Evolutionary conservation across 2,113 vertebrate species (phyloP).

Genomic region (Hippocampus abdominalis): DNA sequence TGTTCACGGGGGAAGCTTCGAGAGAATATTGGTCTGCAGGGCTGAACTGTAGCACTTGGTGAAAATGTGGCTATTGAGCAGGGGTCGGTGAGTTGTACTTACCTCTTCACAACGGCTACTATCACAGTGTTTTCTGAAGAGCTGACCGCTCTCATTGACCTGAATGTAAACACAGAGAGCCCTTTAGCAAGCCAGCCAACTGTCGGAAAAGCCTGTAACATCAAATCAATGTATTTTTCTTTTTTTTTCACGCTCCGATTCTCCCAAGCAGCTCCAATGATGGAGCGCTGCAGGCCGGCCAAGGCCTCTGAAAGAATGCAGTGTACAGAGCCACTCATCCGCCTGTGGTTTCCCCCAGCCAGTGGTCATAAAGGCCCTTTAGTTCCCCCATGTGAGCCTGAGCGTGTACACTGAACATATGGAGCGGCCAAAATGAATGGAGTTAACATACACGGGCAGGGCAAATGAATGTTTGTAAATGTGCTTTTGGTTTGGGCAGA

Average conservation of each 20-base stretch:
- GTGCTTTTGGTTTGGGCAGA: constrained; percentile 66
- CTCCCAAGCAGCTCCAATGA: constrained; percentile 60
- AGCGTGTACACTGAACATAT: constrained; percentile 67
- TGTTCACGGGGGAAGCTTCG: too few species aligned
- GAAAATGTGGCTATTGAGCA: constrained; percentile 1
- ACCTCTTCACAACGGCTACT: constrained; percentile 91
- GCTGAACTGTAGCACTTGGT: background rate
- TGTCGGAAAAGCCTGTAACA: constrained; percentile 56
- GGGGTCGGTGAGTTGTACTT: constrained; percentile 38
- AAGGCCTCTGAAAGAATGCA: constrained; percentile 70
- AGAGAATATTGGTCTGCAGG: background rate
- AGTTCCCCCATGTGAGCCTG: constrained; percentile 52
- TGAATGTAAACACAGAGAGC: constrained; percentile 72
- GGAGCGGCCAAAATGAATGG: constrained; percentile 70
- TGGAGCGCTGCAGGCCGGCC: constrained; percentile 54
- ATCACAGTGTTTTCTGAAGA: constrained; percentile 92
- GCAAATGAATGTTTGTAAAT: constrained; percentile 70
- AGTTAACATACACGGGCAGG: constrained; percentile 66
- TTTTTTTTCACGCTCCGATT: constrained; percentile 64
- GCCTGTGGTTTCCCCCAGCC: constrained; percentile 66
- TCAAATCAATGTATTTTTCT: constrained; percentile 65
- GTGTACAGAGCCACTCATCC: constrained; percentile 69
- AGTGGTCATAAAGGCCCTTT: constrained; percentile 71
- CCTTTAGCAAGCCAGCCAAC: constrained; percentile 51
- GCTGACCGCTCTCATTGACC: constrained; percentile 88